Evolutionary conservation across 2,797 vertebrate species (phyloP).

Genomic region (Tangara arthus): DNA sequence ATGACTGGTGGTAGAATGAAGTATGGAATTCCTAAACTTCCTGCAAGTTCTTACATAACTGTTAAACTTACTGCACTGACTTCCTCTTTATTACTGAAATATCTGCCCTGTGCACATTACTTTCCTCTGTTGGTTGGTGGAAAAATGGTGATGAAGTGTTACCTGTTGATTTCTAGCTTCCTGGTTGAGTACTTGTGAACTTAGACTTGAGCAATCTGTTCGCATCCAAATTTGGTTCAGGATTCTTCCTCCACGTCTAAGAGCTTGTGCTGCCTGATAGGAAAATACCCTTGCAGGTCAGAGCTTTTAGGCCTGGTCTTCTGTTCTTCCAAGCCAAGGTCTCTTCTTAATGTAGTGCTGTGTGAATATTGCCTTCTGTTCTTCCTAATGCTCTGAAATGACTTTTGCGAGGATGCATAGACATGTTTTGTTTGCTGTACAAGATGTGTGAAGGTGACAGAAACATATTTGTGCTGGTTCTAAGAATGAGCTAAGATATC

Average conservation of each 20-base stretch:
- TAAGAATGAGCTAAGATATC: neutral
- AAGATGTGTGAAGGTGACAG: neutral
- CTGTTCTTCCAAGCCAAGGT: neutral
- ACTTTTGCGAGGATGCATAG: neutral
- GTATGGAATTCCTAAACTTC: neutral
- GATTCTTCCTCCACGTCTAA: neutral
- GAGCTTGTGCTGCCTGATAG: neutral
- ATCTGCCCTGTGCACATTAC: neutral
- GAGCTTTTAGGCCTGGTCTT: neutral
- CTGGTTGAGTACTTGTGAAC: neutral
- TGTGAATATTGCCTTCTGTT: neutral
- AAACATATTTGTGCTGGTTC: neutral
- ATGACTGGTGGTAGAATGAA: neutral
- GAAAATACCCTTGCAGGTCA: neutral
- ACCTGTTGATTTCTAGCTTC: neutral
- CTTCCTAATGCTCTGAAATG: neutral
- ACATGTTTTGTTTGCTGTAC: neutral
- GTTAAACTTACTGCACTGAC: neutral
- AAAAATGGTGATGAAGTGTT: neutral
- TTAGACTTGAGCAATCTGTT: neutral
- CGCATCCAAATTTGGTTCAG: neutral
- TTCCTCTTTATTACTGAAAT: neutral
- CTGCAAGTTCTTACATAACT: neutral
- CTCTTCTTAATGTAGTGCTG: neutral
- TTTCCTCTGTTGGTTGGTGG: neutral